These are phyloP conservation scores for Calliphora vicina DNA, from an alignment of 1,140 invertebrate genomes.

Conservation along the genomic window DNA sequence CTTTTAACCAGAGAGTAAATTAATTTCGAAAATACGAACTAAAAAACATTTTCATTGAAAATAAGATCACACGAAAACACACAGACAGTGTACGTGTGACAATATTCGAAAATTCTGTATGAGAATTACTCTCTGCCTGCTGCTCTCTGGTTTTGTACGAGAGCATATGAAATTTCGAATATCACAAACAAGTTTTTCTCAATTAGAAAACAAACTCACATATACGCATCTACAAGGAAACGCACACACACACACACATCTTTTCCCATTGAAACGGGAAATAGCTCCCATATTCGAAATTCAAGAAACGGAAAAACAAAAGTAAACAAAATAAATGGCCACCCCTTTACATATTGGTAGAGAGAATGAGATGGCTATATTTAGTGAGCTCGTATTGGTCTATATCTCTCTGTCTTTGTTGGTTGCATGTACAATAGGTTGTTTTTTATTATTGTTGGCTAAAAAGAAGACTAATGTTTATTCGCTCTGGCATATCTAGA, in stretches of 20 bases:
- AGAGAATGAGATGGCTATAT: background rate
- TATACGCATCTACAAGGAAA: background rate
- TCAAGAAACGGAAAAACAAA: background rate
- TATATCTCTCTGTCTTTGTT: slow-evolving; percentile 4
- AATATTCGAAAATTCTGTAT: slow-evolving; percentile 17
- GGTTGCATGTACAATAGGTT: background rate
- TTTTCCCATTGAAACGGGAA: background rate
- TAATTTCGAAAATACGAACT: background rate
- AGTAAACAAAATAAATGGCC: slow-evolving; percentile 14
- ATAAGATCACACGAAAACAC: slow-evolving; percentile 22
- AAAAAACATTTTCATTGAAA: background rate
- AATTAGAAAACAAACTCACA: background rate
- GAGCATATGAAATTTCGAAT: background rate
- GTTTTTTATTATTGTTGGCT: background rate
- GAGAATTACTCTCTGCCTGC: background rate
- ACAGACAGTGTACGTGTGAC: slow-evolving; percentile 32
- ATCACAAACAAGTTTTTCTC: slow-evolving; percentile 15
- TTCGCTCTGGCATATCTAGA: background rate
- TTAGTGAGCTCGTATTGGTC: background rate
- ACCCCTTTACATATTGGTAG: background rate
- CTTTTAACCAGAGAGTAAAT: background rate
- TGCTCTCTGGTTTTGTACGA: background rate
- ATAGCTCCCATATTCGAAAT: slow-evolving; percentile 17
- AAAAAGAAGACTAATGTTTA: slow-evolving; percentile 6
- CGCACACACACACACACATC: background rate